These are phyloP conservation scores for Poecilia picta DNA, from an alignment of 2,797 vertebrate species.

Conservation along the genomic window DNA sequence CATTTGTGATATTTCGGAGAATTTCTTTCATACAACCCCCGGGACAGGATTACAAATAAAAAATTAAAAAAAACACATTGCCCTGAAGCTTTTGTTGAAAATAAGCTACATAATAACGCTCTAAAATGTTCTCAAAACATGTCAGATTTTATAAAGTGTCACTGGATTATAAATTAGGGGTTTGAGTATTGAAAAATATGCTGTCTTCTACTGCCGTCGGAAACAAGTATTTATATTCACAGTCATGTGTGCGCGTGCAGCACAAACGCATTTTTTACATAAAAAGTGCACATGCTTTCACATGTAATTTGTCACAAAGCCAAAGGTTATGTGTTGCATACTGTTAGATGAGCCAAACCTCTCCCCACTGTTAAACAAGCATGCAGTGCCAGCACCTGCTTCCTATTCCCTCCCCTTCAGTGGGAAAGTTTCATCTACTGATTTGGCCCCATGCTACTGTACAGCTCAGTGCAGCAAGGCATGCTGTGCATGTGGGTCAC, in stretches of 20 bases:
- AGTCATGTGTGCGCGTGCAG: neutral
- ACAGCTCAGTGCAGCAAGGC: slow-evolving; percentile 45
- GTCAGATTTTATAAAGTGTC: slow-evolving; percentile 39
- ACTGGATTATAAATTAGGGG: slow-evolving; percentile 50
- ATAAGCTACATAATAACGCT: slow-evolving; percentile 42
- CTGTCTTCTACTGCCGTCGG: slow-evolving; percentile 1
- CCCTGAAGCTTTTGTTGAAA: slow-evolving; percentile 52
- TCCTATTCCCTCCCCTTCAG: slow-evolving; percentile 31
- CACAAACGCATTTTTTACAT: slow-evolving; percentile 12
- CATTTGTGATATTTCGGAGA: slow-evolving; percentile 72
- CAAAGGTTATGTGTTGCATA: slow-evolving; percentile 72
- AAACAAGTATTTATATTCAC: neutral
- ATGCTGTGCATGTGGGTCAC: slow-evolving; percentile 58
- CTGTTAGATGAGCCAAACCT: slow-evolving; percentile 51
- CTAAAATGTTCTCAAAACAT: slow-evolving; percentile 50
- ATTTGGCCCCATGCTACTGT: slow-evolving; percentile 44
- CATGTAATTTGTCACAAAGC: slow-evolving; percentile 47
- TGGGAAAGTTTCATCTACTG: slow-evolving; percentile 57
- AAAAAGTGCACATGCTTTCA: slow-evolving; percentile 50
- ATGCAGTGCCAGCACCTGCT: slow-evolving; percentile 73
- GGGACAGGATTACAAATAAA: slow-evolving; percentile 40
- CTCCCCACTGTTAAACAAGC: slow-evolving; percentile 71
- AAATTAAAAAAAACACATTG: slow-evolving; percentile 13
- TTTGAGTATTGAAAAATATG: slow-evolving; percentile 23
- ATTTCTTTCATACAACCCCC: slow-evolving; percentile 45